A percentile compares a stretch with the other conserved stretches of the same genome.
Evolutionary conservation across 2,888 invertebrate genomes (phyloP).

Genomic region (Ectemnius cavifrons): DNA sequence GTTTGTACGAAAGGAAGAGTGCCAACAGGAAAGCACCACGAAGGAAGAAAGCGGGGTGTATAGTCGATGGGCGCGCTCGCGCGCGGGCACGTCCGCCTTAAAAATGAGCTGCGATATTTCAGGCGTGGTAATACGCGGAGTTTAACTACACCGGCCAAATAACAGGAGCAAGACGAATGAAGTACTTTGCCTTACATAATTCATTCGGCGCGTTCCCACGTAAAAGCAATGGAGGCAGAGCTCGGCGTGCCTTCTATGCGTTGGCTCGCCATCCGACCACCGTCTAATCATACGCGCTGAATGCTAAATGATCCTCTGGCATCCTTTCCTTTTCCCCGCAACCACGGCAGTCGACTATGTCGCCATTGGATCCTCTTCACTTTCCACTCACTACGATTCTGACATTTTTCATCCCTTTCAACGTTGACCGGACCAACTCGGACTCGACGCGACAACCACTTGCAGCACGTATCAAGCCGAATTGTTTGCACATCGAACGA

Average conservation of each 20-base stretch:
- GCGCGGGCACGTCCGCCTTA: conserved; percentile 66
- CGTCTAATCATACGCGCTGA: conserved; percentile 69
- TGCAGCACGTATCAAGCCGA: not conserved
- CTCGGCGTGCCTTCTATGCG: conserved; percentile 60
- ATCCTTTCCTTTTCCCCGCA: conserved; percentile 14
- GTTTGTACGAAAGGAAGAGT: conserved; percentile 21
- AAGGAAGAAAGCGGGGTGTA: conserved; percentile 24
- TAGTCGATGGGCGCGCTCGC: conserved; percentile 38
- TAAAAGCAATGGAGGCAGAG: conserved; percentile 45
- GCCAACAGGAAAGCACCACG: conserved; percentile 26
- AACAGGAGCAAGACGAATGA: conserved; percentile 75
- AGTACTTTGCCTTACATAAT: conserved; percentile 75
- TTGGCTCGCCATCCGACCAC: conserved; percentile 46
- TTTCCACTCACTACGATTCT: not conserved
- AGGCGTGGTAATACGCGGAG: conserved; percentile 69
- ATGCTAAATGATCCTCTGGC: conserved; percentile 64
- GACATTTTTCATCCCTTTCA: not conserved
- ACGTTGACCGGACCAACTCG: too few species aligned
- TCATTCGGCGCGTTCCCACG: conserved; percentile 64
- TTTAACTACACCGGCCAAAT: conserved; percentile 73
- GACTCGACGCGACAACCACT: too few species aligned
- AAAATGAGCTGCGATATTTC: conserved; percentile 72
- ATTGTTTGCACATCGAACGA: conserved; percentile 1
- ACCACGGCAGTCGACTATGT: conserved; percentile 35
- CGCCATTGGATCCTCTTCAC: conserved; percentile 5